phyloP scores from a whole-genome alignment of 1,140 invertebrate genomes.

The Aphaenogaster ashmeadi region DNA sequence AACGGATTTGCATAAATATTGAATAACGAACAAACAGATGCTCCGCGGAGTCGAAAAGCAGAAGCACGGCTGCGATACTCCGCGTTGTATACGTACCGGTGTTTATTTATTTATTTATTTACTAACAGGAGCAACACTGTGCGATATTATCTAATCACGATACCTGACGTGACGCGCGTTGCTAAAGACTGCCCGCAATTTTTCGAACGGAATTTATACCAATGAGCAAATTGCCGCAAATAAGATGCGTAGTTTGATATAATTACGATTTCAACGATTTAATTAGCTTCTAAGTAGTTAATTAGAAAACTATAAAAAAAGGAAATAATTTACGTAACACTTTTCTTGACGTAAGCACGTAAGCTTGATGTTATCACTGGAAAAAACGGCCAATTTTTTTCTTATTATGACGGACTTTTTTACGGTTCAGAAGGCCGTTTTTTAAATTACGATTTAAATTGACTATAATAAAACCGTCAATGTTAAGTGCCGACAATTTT shows the following conservation, averaged over 20 bases:
- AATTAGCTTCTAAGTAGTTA: background rate
- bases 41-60: background rate
- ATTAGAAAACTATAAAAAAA: background rate
- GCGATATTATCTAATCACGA: background rate
- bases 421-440: background rate
- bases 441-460: background rate
- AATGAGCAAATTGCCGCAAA: background rate
- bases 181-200: background rate
- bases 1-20: conserved; percentile 24
- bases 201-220: background rate
- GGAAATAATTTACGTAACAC: background rate
- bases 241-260: background rate
- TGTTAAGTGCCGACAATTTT: background rate
- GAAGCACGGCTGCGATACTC: background rate
- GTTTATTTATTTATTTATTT: conserved; percentile 4
- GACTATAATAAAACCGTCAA: background rate
- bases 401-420: background rate
- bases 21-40: conserved; percentile 25
- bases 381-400: background rate
- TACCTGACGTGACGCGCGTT: background rate
- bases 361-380: background rate
- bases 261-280: background rate
- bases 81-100: background rate
- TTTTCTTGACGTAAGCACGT: background rate
- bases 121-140: background rate